Base-by-base conservation (phyloP, 2,797 vertebrate species). In the Paramormyrops hopkinsi region DNA sequence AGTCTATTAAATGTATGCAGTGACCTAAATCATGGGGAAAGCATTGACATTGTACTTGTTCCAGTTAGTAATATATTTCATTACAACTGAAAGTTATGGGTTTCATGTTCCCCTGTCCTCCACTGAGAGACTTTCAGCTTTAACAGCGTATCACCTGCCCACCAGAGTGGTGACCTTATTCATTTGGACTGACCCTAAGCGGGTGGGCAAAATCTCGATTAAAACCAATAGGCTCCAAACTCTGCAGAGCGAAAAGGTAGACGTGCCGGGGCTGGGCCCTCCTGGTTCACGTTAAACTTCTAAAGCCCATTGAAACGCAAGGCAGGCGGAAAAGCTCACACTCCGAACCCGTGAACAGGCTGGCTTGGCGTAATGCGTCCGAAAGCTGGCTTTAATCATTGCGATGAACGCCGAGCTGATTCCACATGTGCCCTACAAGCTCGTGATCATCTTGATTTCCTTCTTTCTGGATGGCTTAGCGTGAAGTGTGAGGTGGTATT, bases 131-230 rank as follows among this genome's bases (percentile, higher is more conserved):
- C 89, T 88, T 88, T 48, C 65, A 65, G 89, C 88, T 85, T 87
- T 88, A 69, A 73, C 88, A 89, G 93, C 91, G 92, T 91, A 92
- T 91, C 65, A 89, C 88, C 87, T 89, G 85, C 89, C 73, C 12
- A 56, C 12, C 90, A 91, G 91, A 89, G 86, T 53, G 44, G 25
- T 92, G 93, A 94, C 93, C 92, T 92, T 37, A 53, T 65, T 92
- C 91, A 91, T 92, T 92, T 91, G 62, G 82, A 85, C 56, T 91
- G 93, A 93, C 92, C 93, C 92, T 50, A 59, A 59, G 90, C 90
- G 89, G 90, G 91, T 92, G 92, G 92, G 89, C 91, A 93, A 41
- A 41, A 79, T 82, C 84, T 88, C 89, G 91, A 93, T 89, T 65
- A 90, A 92, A 92, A 91, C 88, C 91, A 92, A 93, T 73, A 88